Base-by-base conservation (phyloP, 2,888 invertebrate species). In the Dicycla oo region DNA sequence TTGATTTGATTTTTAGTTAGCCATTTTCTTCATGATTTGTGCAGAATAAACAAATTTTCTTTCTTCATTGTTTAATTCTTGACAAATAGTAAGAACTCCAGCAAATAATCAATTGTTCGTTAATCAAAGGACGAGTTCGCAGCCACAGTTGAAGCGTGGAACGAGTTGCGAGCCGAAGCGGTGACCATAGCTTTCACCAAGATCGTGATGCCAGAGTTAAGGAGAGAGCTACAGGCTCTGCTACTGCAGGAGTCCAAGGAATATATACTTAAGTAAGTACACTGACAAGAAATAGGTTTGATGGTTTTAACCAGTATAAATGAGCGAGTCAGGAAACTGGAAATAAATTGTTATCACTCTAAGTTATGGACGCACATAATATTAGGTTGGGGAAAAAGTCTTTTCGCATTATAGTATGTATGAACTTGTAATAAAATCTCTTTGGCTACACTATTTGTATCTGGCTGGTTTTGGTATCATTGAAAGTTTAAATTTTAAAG, bases 101-200 rank as follows among this genome's bases (percentile, higher is more conserved):
- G 45, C 5, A 30, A 8, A 47, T 38, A n/a, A 45, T 20, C 54
- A 49, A 13, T 4, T n/a, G 1, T 53, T 62, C 3, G 13, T 72
- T 45, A 18, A 0, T 34, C 13, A 34, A 62, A 97, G 97, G 99
- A 99, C 93, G 99, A 99, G 92, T 99, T 99, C 93, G 99, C 99
- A 85, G 98, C 98, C 84, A 97, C 98, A 81, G 99, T 99, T 0
- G 98, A 99, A 91, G 99, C 99, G 85, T 99, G 99, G 99, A 99
- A 99, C 94, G 97, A 97, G 2, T 91, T 99, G 64, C 96, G 99
- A 54, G 97, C 97, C 2, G 98, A 98, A 87, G 98, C 99, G 69
- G 98, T 99, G 0, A 98, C 98, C 86, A 96, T 98, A 76, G 99
- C 99, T 0, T 96, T 99, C 64, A 98, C 97, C 34, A 97, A 98